A percentile compares a stretch with the other conserved stretches of the same genome.
phyloP scores from a whole-genome alignment of 64 coral and sea anemone species.

The Platygyra sinensis region DNA sequence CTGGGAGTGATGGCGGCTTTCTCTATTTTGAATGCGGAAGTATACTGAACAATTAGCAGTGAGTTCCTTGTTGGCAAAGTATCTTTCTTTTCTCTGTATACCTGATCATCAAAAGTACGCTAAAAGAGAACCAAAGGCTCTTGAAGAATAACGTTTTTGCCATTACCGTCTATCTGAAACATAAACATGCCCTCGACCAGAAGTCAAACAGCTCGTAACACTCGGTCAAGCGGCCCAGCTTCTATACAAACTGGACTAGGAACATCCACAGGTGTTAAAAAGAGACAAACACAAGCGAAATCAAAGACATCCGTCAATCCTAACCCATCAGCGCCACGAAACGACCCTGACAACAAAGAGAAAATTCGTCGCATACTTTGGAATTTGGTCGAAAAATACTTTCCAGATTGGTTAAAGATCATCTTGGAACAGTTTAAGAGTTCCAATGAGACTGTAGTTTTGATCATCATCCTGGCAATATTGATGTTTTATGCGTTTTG shows the following conservation, averaged over 20 bases:
- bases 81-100: too few species aligned
- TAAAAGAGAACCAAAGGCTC: too few species aligned
- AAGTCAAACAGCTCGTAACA: slow-evolving; percentile 47
- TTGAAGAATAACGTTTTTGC: too few species aligned
- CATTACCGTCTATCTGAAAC: background rate
- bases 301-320: background rate
- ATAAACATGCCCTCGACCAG: slow-evolving; percentile 42
- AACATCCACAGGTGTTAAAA: background rate
- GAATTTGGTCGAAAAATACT: slow-evolving; percentile 17
- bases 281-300: background rate
- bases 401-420: slow-evolving; percentile 3
- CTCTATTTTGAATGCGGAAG: too few species aligned
- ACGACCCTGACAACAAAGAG: background rate
- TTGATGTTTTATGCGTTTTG: background rate
- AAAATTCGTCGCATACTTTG: slow-evolving; percentile 17
- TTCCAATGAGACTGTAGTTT: background rate
- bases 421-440: slow-evolving; percentile 1
- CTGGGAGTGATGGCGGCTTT: too few species aligned
- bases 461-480: background rate
- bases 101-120: too few species aligned
- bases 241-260: background rate
- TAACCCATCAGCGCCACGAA: background rate
- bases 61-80: too few species aligned
- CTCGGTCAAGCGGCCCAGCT: background rate
- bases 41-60: too few species aligned